phyloP scores from a whole-genome alignment of 2,797 vertebrate genomes.

The Lutjanus argentimaculatus region DNA sequence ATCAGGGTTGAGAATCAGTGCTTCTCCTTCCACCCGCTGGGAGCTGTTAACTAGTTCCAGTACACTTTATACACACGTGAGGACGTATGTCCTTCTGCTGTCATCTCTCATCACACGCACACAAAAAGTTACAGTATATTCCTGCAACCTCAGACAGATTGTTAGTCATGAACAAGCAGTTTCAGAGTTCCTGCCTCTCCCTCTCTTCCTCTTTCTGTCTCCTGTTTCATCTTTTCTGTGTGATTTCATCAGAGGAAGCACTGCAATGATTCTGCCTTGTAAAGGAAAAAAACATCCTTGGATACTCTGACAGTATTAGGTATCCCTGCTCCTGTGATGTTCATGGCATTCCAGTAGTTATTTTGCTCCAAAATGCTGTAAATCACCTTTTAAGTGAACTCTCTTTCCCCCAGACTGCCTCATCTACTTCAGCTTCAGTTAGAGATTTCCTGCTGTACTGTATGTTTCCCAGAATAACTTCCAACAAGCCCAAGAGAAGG shows the following conservation, averaged over 20 bases:
- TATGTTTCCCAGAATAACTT: constrained; percentile 60
- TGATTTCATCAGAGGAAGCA: constrained; percentile 72
- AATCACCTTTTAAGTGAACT: constrained; percentile 40
- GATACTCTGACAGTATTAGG: constrained; percentile 43
- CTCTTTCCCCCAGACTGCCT: constrained; percentile 21
- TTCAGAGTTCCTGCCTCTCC: constrained; percentile 23
- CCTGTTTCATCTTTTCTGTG: constrained; percentile 65
- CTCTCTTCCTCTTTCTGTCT: constrained; percentile 33
- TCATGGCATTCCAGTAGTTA: constrained; percentile 43
- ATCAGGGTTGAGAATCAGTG: constrained; percentile 35
- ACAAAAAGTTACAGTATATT: constrained; percentile 15
- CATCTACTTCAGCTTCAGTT: constrained; percentile 26
- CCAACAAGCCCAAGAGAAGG: constrained; percentile 19
- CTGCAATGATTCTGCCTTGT: constrained; percentile 43
- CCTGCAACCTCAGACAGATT: constrained; percentile 4
- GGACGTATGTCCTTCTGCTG: constrained; percentile 8
- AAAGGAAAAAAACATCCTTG: constrained; percentile 24
- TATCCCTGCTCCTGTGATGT: constrained; percentile 46
- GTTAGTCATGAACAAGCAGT: constrained; percentile 35
- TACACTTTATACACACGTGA: constrained; percentile 14
- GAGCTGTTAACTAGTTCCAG: constrained; percentile 31
- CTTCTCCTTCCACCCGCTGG: constrained; percentile 6
- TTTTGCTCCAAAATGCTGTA: constrained; percentile 40
- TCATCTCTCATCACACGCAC: not conserved
- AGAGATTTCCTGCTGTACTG: constrained; percentile 46